Percentiles rank a stretch among this genome's conserved stretches.
phyloP scores from a whole-genome alignment of 2,888 invertebrate species.

The Phanerotoma sp. region DNA sequence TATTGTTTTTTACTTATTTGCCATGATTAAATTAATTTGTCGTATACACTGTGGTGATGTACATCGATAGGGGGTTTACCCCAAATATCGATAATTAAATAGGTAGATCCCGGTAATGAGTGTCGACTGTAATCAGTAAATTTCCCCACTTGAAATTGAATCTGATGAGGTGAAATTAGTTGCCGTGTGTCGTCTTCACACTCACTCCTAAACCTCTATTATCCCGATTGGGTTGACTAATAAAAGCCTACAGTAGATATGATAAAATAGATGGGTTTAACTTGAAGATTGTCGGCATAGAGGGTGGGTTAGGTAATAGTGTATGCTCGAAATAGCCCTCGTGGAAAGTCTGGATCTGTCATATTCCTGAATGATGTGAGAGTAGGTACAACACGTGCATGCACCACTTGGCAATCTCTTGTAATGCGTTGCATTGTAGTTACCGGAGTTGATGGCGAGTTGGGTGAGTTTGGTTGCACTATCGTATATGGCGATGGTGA shows the following conservation, averaged over 20 bases:
- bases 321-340: too few species aligned
- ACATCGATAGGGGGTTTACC: slow-evolving; percentile 4
- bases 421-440: slow-evolving; percentile 27
- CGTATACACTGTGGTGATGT: slow-evolving; percentile 1
- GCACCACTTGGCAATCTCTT: slow-evolving; percentile 32
- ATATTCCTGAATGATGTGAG: slow-evolving; percentile 18
- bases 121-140: slow-evolving; percentile 5
- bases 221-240: not conserved
- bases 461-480: slow-evolving; percentile 14
- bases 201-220: not conserved
- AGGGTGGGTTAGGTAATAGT: not conserved
- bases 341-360: slow-evolving; percentile 24
- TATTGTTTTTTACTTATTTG: too few species aligned
- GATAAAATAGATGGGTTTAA: not conserved
- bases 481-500: slow-evolving; percentile 25
- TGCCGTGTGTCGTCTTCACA: not conserved
- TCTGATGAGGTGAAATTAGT: slow-evolving; percentile 2
- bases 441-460: slow-evolving; percentile 24
- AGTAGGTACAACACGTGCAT: slow-evolving; percentile 24
- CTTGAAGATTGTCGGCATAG: not conserved
- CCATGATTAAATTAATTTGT: slow-evolving; percentile 8
- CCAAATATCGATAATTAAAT: slow-evolving; percentile 14
- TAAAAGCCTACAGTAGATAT: not conserved
- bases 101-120: slow-evolving; percentile 8
- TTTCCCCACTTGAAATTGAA: slow-evolving; percentile 5